Base-by-base conservation (phyloP, 2,113 vertebrate genomes). In the Mohoua ochrocephala region DNA sequence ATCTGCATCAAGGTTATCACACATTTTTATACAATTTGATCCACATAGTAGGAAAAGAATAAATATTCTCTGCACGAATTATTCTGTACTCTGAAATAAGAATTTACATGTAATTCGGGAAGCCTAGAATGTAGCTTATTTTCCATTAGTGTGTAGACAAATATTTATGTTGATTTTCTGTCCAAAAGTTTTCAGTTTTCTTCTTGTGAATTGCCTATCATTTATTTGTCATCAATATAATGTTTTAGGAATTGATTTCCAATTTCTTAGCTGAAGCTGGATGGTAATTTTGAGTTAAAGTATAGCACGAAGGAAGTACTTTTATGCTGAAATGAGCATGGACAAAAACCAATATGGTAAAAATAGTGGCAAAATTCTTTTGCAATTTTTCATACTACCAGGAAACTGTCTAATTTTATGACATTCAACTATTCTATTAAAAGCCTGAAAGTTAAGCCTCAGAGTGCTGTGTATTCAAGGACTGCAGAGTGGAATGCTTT, bases 171-270 rank as follows among this genome's bases (percentile, higher is more conserved):
- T 91, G 82, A 91, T 93, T 93, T 88, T 95, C 45, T 80, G 22
- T 73, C 44, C 37, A 57, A 57, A 93, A 49, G 33, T 70, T 67
- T 93, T 92, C 69, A 47, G 24, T n/a, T 77, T 93, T 26, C n/a
- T 82, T 63, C 37, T 77, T 87, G 31, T 42, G 67, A 85, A 53
- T 56, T 68, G 15, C 15, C 13, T 94, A 56, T 87, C 33, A 74
- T 93, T 88, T 93, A 47, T 80, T 78, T 85, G 68, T 65, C 61
- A 87, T 82, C 59, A 78, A 92, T 93, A 91, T 76, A 82, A 77
- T 63, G 24, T 75, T 87, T 92, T 81, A 93, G 53, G 37, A 80
- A 89, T 92, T 80, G 61, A 89, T 92, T 96, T 94, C 63, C 76
- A 92, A 33, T 96, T 74, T 82, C 52, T 82, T 65, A 82, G 61